Conservation (phyloP, 2,113 vertebrate species). For the Micronycteris hirsuta region DNA sequence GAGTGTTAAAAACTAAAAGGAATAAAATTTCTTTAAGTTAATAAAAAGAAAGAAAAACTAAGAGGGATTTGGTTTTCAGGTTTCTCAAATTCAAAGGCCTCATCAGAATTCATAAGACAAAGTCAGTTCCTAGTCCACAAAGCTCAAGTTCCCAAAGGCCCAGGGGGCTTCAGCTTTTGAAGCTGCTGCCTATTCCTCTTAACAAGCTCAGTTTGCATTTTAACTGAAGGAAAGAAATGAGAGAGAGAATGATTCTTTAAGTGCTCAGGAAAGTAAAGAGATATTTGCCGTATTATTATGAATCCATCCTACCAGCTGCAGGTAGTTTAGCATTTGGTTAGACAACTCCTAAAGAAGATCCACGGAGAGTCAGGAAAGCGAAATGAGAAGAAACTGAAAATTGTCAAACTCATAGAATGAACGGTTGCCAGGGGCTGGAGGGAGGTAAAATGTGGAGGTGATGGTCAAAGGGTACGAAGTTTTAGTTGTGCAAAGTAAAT, state of each 20-base stretch:
- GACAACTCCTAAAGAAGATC: background rate
- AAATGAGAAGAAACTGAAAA: background rate
- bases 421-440: background rate
- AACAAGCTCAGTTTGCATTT: constrained; percentile 24
- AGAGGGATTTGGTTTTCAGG: background rate
- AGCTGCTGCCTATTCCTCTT: constrained; percentile 10
- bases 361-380: background rate
- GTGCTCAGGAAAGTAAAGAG: background rate
- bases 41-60: background rate
- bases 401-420: background rate
- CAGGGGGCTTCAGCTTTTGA: constrained; percentile 28
- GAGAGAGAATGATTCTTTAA: background rate
- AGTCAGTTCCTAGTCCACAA: background rate
- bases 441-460: background rate
- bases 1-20: background rate
- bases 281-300: background rate
- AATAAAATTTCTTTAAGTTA: background rate
- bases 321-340: background rate
- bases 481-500: background rate
- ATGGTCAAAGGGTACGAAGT: background rate
- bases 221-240: background rate
- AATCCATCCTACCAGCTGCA: background rate
- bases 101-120: constrained; percentile 61
- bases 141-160: background rate
- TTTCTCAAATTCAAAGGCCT: constrained; percentile 43